Evolutionary conservation across 2,797 vertebrate species (phyloP), one percentile per base, ranked within the genome.

Genomic region (Neomorphus geoffroyi): DNA sequence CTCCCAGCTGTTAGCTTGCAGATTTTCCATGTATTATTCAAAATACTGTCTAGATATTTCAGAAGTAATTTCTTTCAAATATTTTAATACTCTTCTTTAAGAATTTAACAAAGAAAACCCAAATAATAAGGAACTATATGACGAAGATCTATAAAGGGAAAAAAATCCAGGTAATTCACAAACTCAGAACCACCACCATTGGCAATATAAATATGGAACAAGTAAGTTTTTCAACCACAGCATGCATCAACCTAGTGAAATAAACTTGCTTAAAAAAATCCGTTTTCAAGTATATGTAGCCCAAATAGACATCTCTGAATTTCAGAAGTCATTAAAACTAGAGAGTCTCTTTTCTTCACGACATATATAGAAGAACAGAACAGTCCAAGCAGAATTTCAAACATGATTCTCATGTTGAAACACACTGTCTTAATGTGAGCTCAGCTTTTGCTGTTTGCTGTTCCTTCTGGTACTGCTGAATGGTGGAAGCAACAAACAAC

Each of bases 21-120:
- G 67, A 70, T 82, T 95, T 93, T 33, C 33, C 48, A 71, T 94
- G 48, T 51, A 62, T 84, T 94, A 84, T 77, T 86, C 56, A 86
- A 92, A 90, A 74, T n/a, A 70, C 10, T 46, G 14, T 21, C n/a
- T 58, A 79, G 57, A 35, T 70, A 88, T 85, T 88, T 93, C 64
- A 73, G 60, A 51, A n/a, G 13, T 14, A 28, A 70, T 70, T 84
- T 72, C 4, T 86, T 84, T 90, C 21, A 75, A 90, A 50, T 60
- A 79, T 86, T 93, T 83, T 58, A 72, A 41, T 56, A 30, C 30
- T 61, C 4, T 80, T 67, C 33, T 65, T 60, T 23, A 70, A 45
- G 51, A 75, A n/a, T 81, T 90, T 61, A 65, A 10, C 4, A 10
- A 61, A 88, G 30, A 73, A 90, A 73, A 2, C n/a, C n/a, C 11